A percentile compares a stretch with the other conserved stretches of the same genome.
Conservation (phyloP, 2,888 invertebrate species). For the Thymelicus acteon region DNA sequence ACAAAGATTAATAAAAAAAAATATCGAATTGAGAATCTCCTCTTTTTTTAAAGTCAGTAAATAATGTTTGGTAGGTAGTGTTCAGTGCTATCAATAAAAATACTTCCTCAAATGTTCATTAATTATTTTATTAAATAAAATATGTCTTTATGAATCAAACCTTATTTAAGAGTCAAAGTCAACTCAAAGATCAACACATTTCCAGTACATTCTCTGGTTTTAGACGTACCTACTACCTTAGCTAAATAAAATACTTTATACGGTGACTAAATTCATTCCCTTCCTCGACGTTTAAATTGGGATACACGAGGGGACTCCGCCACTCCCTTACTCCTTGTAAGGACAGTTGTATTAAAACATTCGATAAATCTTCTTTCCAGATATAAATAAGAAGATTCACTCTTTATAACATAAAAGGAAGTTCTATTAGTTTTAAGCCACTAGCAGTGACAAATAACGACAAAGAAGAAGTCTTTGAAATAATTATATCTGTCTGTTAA, state of each 20-base stretch:
- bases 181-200: not conserved
- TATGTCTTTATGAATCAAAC: too few species aligned
- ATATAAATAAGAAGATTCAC: conserved; percentile 2
- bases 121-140: too few species aligned
- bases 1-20: too few species aligned
- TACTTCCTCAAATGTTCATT: too few species aligned
- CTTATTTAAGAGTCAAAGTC: too few species aligned
- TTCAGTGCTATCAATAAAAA: too few species aligned
- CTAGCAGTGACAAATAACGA: not conserved
- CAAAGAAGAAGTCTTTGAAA: not conserved
- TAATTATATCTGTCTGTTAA: not conserved
- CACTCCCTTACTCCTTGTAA: conserved; percentile 14
- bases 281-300: conserved; percentile 20
- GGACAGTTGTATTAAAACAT: conserved; percentile 16
- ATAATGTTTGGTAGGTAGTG: too few species aligned
- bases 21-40: too few species aligned
- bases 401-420: conserved; percentile 1
- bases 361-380: conserved; percentile 6
- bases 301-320: conserved; percentile 15
- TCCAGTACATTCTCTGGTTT: not conserved
- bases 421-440: not conserved
- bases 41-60: too few species aligned
- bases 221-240: not conserved
- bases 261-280: not conserved
- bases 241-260: not conserved